A percentile compares a stretch with the other conserved stretches of the same genome.
phyloP scores from a whole-genome alignment of 1,140 invertebrate genomes.

The Trissolcus basalis region DNA sequence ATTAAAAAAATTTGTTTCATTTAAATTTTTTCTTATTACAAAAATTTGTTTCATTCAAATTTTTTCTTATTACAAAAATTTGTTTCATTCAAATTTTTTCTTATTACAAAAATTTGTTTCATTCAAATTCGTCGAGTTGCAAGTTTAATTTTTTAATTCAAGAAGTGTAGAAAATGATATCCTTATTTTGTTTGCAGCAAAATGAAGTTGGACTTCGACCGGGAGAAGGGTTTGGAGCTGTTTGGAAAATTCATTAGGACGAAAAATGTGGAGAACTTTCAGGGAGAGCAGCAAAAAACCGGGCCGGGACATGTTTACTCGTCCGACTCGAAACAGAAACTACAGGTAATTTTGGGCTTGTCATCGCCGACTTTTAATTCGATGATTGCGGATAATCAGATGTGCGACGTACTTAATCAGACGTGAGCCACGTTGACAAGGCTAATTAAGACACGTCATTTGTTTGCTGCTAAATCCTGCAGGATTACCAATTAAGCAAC shows the following conservation, averaged over 20 bases:
- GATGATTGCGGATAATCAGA: constrained; percentile 1
- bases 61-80: too few relatives aligned
- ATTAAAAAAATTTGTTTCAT: too few relatives aligned
- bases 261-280: constrained; percentile 83
- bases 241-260: constrained; percentile 87
- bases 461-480: neutral
- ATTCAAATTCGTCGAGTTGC: too few relatives aligned
- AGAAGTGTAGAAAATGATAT: neutral
- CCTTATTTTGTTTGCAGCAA: constrained; percentile 64
- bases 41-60: too few relatives aligned
- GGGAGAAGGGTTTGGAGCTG: constrained; percentile 80
- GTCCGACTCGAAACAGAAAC: constrained; percentile 80
- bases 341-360: constrained; percentile 76
- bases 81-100: too few relatives aligned
- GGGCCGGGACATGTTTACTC: constrained; percentile 68
- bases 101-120: too few relatives aligned
- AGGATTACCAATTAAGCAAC: neutral
- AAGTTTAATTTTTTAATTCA: too few relatives aligned
- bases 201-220: constrained; percentile 79
- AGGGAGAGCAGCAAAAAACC: constrained; percentile 77
- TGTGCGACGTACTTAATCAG: constrained; percentile 6
- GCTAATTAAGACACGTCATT: neutral
- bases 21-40: too few relatives aligned
- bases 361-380: neutral
- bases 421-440: neutral